phyloP scores from a whole-genome alignment of 1,140 invertebrate species.

The Zaprionus nigranus region DNA sequence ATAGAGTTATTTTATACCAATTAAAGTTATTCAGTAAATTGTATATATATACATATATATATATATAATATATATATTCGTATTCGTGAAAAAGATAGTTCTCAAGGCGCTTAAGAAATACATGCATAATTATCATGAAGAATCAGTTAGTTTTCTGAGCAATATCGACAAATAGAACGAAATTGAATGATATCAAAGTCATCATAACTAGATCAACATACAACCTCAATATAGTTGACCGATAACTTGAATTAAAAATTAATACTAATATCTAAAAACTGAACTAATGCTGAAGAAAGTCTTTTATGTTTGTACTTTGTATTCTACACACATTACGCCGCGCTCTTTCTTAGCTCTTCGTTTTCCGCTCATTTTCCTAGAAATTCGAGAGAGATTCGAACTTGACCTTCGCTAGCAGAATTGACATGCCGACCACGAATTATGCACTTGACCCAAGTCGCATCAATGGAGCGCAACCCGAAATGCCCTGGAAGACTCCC shows the following conservation, averaged over 20 bases:
- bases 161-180: too few species aligned
- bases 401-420: constrained; percentile 24
- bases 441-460: constrained; percentile 40
- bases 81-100: too few species aligned
- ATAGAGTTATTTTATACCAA: too few species aligned
- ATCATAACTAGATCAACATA: not conserved
- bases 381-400: constrained; percentile 7
- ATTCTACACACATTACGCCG: not conserved
- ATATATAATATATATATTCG: too few species aligned
- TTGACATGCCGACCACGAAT: constrained; percentile 24
- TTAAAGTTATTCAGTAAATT: too few species aligned
- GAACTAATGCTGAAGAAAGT: not conserved
- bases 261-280: too few species aligned
- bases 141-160: too few species aligned
- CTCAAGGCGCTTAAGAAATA: too few species aligned
- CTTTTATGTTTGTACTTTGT: not conserved
- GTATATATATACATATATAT: too few species aligned
- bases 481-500: not conserved
- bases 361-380: constrained; percentile 1
- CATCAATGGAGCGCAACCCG: constrained; percentile 30
- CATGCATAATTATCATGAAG: too few species aligned
- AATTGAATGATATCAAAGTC: too few species aligned
- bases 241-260: not conserved
- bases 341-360: not conserved
- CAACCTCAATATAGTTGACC: not conserved